Conservation (phyloP, 2,113 vertebrate genomes). For the Rhea americana region DNA sequence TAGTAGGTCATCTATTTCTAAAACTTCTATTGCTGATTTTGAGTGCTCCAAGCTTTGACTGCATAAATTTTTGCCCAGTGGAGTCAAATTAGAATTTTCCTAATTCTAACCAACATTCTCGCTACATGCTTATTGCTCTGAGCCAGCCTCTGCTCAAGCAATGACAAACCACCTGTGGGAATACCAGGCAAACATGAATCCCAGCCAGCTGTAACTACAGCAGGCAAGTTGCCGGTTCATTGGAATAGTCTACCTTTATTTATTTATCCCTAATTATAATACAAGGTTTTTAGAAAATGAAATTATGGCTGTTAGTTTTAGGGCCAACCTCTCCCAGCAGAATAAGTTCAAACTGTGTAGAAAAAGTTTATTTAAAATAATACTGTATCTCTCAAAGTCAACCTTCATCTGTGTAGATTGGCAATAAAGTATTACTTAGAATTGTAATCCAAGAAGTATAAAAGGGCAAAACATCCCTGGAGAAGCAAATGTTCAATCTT, state of each 20-base stretch:
- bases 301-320: constrained; percentile 6
- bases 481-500: neutral
- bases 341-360: neutral
- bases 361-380: neutral
- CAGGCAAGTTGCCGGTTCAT: constrained; percentile 40
- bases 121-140: neutral
- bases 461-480: neutral
- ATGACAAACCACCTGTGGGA: constrained; percentile 51
- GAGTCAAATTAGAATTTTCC: neutral
- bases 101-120: neutral
- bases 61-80: neutral
- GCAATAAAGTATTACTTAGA: neutral
- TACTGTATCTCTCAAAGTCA: neutral
- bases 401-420: neutral
- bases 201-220: constrained; percentile 53
- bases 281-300: constrained; percentile 28
- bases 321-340: neutral
- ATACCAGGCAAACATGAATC: constrained; percentile 4
- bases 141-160: constrained; percentile 20
- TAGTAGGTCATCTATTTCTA: neutral
- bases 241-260: constrained; percentile 39
- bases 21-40: neutral
- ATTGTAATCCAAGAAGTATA: neutral
- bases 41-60: neutral
- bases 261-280: constrained; percentile 33